A percentile compares a stretch with the other conserved stretches of the same genome.
Conservation (phyloP, 1,140 invertebrate species). For the Thrips palmi region DNA sequence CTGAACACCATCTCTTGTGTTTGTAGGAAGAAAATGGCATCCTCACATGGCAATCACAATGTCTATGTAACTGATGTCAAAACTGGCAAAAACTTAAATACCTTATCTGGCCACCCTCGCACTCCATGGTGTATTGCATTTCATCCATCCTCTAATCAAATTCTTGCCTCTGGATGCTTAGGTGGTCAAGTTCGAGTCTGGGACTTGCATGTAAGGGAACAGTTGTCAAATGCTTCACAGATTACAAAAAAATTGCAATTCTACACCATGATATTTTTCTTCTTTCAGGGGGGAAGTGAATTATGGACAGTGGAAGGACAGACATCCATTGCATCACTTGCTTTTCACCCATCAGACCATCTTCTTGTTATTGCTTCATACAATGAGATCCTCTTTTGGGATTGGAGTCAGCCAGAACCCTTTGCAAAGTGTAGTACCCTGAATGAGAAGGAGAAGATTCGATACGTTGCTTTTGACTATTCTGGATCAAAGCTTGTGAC, state of each 20-base stretch:
- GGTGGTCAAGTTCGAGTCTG: constrained; percentile 80
- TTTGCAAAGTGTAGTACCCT: constrained; percentile 50
- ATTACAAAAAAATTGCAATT: background rate
- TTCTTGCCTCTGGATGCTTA: constrained; percentile 74
- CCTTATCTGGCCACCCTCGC: constrained; percentile 65
- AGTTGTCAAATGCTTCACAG: constrained; percentile 1
- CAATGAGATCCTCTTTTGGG: constrained; percentile 79
- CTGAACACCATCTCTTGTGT: constrained; percentile 4
- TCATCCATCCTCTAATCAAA: constrained; percentile 66
- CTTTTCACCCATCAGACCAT: constrained; percentile 69
- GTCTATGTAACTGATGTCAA: constrained; percentile 72
- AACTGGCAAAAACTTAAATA: constrained; percentile 60
- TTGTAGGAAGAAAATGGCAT: constrained; percentile 60
- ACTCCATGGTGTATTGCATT: constrained; percentile 85
- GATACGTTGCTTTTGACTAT: constrained; percentile 71
- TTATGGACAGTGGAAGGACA: constrained; percentile 52
- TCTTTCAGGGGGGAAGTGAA: constrained; percentile 58
- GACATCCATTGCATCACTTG: constrained; percentile 64
- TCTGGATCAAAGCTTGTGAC: constrained; percentile 68
- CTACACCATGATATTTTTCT: constrained; percentile 3
- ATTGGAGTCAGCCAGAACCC: constrained; percentile 62
- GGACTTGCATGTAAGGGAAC: constrained; percentile 61
- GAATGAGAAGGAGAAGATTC: constrained; percentile 56
- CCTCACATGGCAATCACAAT: constrained; percentile 80
- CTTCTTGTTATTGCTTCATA: constrained; percentile 68